These are phyloP conservation scores for Archegozetes longisetosus DNA, from an alignment of 1,140 invertebrate genomes.

Conservation along the genomic window DNA sequence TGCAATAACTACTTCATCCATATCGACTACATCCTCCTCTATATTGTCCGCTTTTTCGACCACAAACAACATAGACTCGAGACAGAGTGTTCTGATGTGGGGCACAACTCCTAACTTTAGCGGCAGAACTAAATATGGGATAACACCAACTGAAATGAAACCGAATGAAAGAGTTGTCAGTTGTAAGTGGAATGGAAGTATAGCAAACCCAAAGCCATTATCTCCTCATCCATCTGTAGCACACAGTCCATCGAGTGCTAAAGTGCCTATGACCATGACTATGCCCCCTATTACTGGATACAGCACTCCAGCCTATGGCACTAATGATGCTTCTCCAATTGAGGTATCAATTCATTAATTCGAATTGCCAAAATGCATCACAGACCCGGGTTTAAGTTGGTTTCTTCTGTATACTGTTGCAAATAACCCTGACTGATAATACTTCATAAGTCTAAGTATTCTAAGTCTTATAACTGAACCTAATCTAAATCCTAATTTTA, in stretches of 20 bases:
- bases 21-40: not conserved
- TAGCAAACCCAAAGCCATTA: slow-evolving; percentile 17
- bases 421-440: too few relatives aligned
- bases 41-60: slow-evolving; percentile 1
- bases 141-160: not conserved
- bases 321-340: slow-evolving; percentile 13
- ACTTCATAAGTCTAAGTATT: too few relatives aligned
- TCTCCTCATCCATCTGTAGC: slow-evolving; percentile 18
- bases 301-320: slow-evolving; percentile 11
- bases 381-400: not conserved
- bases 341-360: slow-evolving; percentile 14
- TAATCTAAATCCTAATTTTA: too few relatives aligned
- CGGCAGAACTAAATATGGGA: not conserved
- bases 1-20: not conserved
- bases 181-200: slow-evolving; percentile 20
- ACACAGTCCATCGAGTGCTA: slow-evolving; percentile 19
- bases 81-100: slow-evolving; percentile 30
- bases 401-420: too few relatives aligned
- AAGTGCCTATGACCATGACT: slow-evolving; percentile 20
- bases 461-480: too few relatives aligned
- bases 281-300: slow-evolving; percentile 12
- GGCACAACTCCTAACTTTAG: slow-evolving; percentile 15
- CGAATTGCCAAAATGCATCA: not conserved
- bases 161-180: not conserved
- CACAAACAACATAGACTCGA: slow-evolving; percentile 17